Evolutionary conservation across 1,140 invertebrate species (phyloP).

Genomic region (Asbolus verrucosus): DNA sequence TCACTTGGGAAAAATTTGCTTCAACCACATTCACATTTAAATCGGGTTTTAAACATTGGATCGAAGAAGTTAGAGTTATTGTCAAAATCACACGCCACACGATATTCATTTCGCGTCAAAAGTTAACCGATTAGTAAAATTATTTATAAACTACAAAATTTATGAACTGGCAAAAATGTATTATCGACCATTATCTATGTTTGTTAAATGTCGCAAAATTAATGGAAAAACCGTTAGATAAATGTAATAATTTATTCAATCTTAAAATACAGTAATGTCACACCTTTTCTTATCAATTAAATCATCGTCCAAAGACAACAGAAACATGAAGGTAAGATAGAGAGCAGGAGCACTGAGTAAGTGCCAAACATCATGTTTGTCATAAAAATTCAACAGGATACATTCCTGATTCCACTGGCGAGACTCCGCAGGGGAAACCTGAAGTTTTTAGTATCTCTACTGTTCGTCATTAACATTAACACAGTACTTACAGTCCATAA

Average conservation of each 20-base stretch:
- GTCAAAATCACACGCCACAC: too few relatives aligned
- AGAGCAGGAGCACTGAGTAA: slow-evolving; percentile 76
- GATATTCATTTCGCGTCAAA: too few relatives aligned
- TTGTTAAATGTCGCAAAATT: too few relatives aligned
- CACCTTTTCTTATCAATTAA: slow-evolving; percentile 53
- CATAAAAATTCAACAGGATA: slow-evolving; percentile 76
- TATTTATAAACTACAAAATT: too few relatives aligned
- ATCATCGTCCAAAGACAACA: slow-evolving; percentile 63
- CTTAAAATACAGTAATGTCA: slow-evolving; percentile 57
- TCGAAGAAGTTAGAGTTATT: too few relatives aligned
- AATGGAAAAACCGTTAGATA: neutral
- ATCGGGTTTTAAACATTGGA: too few relatives aligned
- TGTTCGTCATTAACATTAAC: neutral
- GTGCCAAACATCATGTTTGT: slow-evolving; percentile 81
- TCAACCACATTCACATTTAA: neutral
- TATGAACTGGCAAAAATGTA: too few relatives aligned
- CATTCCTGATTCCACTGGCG: slow-evolving; percentile 74
- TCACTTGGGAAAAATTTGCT: neutral
- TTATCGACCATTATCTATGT: too few relatives aligned
- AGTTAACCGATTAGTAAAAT: too few relatives aligned
- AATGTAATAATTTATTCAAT: slow-evolving; percentile 10
- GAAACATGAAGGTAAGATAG: slow-evolving; percentile 77
- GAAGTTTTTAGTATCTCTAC: slow-evolving; percentile 16
- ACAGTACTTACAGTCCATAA: slow-evolving; percentile 75
- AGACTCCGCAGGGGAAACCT: slow-evolving; percentile 75